phyloP scores from a whole-genome alignment of 2,113 vertebrate species.

The Marcusenius ussheri region DNA sequence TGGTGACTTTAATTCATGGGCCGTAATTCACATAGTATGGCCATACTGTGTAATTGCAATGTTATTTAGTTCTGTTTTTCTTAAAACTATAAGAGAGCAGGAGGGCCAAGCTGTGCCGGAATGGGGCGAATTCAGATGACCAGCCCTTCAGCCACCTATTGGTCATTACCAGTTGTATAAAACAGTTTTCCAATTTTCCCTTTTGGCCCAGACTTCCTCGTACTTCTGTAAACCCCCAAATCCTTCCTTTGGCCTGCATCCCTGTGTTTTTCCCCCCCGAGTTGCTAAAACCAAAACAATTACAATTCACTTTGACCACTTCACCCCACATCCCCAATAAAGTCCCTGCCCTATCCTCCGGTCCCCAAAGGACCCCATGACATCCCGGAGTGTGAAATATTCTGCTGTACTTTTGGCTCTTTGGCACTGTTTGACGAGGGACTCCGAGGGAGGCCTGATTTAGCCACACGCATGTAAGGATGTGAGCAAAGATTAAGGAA shows the following conservation, averaged over 20 bases:
- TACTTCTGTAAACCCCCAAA: neutral
- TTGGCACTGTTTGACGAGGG: neutral
- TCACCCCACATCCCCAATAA: neutral
- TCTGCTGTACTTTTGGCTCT: neutral
- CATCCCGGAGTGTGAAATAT: neutral
- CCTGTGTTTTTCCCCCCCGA: neutral
- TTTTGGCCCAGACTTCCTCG: neutral
- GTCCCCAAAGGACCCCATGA: neutral
- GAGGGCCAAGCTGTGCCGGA: neutral
- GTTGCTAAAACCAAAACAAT: neutral
- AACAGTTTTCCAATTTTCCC: neutral
- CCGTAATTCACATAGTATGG: neutral
- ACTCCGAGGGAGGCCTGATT: neutral
- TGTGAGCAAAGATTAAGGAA: neutral
- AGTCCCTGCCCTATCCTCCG: neutral
- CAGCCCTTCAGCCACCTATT: neutral
- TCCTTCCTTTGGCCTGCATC: neutral
- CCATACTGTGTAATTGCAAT: neutral
- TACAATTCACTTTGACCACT: neutral
- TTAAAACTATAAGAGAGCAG: neutral
- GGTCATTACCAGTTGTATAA: neutral
- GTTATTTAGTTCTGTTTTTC: neutral
- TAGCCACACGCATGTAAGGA: neutral
- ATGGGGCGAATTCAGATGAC: neutral
- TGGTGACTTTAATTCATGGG: neutral